phyloP scores from a whole-genome alignment of 2,113 vertebrate species.

The Pleuronectes platessa region DNA sequence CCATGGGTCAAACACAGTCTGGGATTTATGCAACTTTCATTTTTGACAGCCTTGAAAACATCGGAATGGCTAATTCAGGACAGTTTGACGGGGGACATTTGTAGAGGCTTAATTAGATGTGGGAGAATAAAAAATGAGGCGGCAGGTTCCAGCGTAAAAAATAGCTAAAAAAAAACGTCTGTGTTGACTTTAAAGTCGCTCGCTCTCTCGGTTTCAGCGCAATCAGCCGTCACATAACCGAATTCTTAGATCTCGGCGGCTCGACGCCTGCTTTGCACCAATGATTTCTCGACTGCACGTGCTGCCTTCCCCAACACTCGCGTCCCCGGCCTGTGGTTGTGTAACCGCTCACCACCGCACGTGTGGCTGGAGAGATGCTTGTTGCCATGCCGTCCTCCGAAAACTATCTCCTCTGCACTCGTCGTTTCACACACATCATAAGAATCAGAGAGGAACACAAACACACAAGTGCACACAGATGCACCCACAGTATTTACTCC shows the following conservation, averaged over 20 bases:
- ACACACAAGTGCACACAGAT: background rate
- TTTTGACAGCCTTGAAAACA: slow-evolving; percentile 4
- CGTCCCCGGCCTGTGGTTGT: slow-evolving; percentile 55
- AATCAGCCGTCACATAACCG: background rate
- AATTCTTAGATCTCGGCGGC: background rate
- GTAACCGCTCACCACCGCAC: slow-evolving; percentile 62
- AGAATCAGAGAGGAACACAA: too few relatives aligned
- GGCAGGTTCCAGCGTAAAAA: background rate
- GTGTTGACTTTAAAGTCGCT: background rate
- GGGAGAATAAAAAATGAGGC: background rate
- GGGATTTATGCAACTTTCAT: background rate
- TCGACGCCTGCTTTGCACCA: slow-evolving; percentile 18
- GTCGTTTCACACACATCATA: slow-evolving; percentile 5
- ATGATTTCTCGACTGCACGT: slow-evolving; percentile 37
- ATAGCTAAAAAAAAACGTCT: background rate
- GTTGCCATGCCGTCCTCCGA: slow-evolving; percentile 42
- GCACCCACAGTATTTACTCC: too few relatives aligned
- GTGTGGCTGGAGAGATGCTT: slow-evolving; percentile 59
- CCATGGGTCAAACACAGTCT: background rate
- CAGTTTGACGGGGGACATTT: background rate
- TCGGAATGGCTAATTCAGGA: background rate
- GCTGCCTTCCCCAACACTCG: slow-evolving; percentile 46
- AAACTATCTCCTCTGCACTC: slow-evolving; percentile 36
- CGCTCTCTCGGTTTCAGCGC: background rate
- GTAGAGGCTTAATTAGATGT: background rate